These are phyloP conservation scores for Tonatia bakeri DNA, from an alignment of 2,113 vertebrate genomes.

Conservation along the genomic window DNA sequence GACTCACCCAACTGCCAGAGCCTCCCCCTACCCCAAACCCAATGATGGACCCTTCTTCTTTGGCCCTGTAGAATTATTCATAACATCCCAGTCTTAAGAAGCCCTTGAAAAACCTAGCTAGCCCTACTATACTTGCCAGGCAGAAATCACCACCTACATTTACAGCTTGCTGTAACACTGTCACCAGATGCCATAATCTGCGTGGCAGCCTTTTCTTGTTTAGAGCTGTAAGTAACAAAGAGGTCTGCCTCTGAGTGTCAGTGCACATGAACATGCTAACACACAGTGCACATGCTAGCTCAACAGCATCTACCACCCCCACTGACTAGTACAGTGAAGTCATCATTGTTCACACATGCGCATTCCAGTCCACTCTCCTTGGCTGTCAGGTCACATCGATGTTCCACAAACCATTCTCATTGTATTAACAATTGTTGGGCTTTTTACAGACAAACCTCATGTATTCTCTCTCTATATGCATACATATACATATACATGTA, in stretches of 20 bases:
- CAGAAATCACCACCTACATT: not conserved
- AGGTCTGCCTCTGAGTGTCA: not conserved
- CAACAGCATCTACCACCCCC: too few relatives aligned
- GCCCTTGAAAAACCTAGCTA: not conserved
- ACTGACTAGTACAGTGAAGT: too few relatives aligned
- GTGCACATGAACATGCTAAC: too few relatives aligned
- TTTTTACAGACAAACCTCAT: too few relatives aligned
- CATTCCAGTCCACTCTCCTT: too few relatives aligned
- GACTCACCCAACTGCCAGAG: not conserved
- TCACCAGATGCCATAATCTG: rapidly evolving
- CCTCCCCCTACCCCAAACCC: not conserved
- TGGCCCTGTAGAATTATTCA: not conserved
- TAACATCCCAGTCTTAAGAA: not conserved
- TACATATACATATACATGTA: not conserved
- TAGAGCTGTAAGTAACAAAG: not conserved
- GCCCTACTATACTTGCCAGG: not conserved
- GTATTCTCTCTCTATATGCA: not conserved
- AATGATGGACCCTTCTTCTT: not conserved
- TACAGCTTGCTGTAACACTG: too few relatives aligned
- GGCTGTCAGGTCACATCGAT: too few relatives aligned
- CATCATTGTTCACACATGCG: too few relatives aligned
- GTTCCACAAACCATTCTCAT: too few relatives aligned
- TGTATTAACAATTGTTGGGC: too few relatives aligned
- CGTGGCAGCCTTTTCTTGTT: not conserved
- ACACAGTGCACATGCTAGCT: too few relatives aligned